Base-by-base conservation (phyloP, 1,140 invertebrate genomes). In the Vollenhovia emeryi region DNA sequence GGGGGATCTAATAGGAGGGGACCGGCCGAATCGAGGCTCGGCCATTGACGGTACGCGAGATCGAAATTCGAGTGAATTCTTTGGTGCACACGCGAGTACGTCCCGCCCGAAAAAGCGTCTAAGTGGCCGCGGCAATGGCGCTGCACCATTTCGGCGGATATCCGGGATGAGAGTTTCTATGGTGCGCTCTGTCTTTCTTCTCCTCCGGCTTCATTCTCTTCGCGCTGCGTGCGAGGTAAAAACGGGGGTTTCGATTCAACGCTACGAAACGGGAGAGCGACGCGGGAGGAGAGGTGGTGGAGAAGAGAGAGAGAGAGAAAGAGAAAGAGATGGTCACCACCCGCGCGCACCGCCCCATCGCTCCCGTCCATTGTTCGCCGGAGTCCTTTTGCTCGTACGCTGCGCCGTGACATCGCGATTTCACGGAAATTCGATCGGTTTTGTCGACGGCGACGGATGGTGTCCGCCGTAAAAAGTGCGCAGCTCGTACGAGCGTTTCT, bases 341-440 rank as follows among this genome's bases (percentile, higher is more conserved):
- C 82, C 71, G 57, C 64, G 55, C 80, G 87, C 87, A 60, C 69
- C 68, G 79, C 74, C 79, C 74, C 55, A 59, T 84, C 85, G 85
- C 83, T 45, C 73, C 75, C 59, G 48, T 69, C n/a, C 74, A 90
- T 91, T 92, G 91, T 91, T 76, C 89, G 75, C 36, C 48, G 74
- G 64, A n/a, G 40, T 62, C 30, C 68, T 33, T 78, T 87, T 80
- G 79, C 87, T 85, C 62, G 82, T 30, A 66, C 68, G 57, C 18
- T 87, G 86, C 87, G 33, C 86, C 89, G 84, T 86, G 85, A 91
- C 88, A 88, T 91, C 76, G 90, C 92, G 91, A 92, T 94, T 94
- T 93, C 91, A 93, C 90, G 91, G 93, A 92, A 94, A 94, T 93
- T 91, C 91, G 93, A 94, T 94, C 90, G 91, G 91, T 94, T 93